These are phyloP conservation scores for Phrynosoma platyrhinos DNA, from an alignment of 2,113 vertebrate species.

Conservation along the genomic window DNA sequence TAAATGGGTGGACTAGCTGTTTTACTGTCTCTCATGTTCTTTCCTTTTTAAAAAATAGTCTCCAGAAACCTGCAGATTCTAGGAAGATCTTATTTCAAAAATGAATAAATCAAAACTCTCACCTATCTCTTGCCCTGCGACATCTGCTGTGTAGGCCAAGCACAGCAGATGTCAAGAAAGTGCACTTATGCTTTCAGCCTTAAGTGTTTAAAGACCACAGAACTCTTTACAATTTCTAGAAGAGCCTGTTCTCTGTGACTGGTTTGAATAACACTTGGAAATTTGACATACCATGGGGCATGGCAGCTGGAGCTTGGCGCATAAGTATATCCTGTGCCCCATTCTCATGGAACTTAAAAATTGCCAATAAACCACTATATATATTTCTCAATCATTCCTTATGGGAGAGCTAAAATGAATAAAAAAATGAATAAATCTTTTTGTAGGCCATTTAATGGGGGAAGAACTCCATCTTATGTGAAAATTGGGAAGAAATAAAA, in stretches of 20 bases:
- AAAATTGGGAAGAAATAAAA: constrained; percentile 35
- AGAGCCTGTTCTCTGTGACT: background rate
- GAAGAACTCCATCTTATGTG: constrained; percentile 34
- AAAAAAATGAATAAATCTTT: constrained; percentile 7
- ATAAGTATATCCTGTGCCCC: constrained; percentile 3
- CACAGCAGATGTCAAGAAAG: background rate
- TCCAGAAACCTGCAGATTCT: background rate
- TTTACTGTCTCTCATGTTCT: background rate
- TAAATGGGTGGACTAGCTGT: background rate
- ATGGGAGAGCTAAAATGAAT: background rate
- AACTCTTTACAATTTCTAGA: background rate
- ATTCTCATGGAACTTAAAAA: background rate
- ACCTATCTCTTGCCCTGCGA: background rate
- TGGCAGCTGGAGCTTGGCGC: background rate
- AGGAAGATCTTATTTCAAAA: background rate
- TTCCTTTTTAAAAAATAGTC: background rate
- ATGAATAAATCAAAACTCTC: background rate
- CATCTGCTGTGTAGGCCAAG: background rate
- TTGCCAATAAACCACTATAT: constrained; percentile 22
- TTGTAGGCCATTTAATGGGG: constrained; percentile 1
- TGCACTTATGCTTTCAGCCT: background rate
- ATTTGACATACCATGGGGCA: constrained; percentile 13
- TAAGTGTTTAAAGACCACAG: background rate
- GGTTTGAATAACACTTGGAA: constrained; percentile 6
- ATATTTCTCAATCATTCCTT: constrained; percentile 8